Conservation (phyloP, 2,113 vertebrate genomes). For the Perca schrenkii region DNA sequence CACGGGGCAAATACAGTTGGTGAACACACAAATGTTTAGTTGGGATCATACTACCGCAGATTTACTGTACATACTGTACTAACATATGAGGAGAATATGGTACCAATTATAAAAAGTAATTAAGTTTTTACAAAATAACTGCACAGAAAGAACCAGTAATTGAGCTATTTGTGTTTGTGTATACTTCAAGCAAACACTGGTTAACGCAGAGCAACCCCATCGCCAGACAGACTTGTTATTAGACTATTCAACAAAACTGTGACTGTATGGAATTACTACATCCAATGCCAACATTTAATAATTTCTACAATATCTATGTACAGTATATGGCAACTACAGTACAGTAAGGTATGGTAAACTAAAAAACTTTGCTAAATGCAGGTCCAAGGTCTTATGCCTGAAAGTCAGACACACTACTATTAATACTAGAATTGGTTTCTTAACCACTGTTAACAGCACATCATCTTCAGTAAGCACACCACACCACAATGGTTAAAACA, state of each 20-base stretch:
- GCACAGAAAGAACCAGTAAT: not conserved
- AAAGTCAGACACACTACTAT: not conserved
- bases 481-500: not conserved
- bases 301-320: not conserved
- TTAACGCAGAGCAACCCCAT: not conserved
- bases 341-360: not conserved
- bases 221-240: not conserved
- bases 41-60: not conserved
- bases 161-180: not conserved
- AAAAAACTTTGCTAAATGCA: not conserved
- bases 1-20: not conserved
- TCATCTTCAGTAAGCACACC: not conserved
- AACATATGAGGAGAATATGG: not conserved
- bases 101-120: too few relatives aligned
- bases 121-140: not conserved
- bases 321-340: not conserved
- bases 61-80: not conserved
- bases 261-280: not conserved
- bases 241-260: not conserved
- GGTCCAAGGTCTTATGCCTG: not conserved
- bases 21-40: not conserved
- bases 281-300: not conserved
- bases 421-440: not conserved
- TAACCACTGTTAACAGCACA: not conserved
- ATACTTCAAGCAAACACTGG: too few relatives aligned